Percentiles rank a stretch among this genome's conserved stretches.
phyloP scores from a whole-genome alignment of 2,113 vertebrate genomes.

The Microcebus jonahi region DNA sequence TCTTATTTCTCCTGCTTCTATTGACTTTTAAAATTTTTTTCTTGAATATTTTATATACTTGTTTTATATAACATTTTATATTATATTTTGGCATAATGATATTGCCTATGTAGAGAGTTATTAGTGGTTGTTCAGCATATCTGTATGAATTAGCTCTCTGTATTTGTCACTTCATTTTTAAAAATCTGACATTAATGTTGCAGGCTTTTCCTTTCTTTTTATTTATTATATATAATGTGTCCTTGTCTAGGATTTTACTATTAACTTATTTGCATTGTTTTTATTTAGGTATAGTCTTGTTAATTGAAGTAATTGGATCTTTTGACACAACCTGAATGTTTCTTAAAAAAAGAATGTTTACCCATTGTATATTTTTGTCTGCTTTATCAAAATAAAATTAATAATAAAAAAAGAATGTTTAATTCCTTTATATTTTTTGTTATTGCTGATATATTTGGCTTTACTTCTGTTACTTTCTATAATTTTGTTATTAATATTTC shows the following conservation, averaged over 20 bases:
- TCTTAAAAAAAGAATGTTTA: neutral
- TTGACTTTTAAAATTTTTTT: neutral
- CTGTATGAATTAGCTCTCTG: neutral
- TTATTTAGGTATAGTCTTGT: neutral
- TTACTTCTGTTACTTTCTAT: neutral
- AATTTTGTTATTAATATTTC: conserved; percentile 4
- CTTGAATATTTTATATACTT: neutral
- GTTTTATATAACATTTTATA: neutral
- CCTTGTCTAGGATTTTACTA: neutral
- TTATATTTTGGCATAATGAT: neutral
- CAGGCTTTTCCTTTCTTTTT: neutral
- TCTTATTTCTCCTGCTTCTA: neutral
- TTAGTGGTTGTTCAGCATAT: neutral
- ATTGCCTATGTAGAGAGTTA: neutral
- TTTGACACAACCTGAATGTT: neutral
- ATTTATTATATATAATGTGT: neutral
- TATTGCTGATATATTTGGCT: neutral
- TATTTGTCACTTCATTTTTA: neutral
- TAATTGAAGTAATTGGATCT: neutral
- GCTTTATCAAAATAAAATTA: too few relatives aligned
- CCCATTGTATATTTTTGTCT: too few relatives aligned
- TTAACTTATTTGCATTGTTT: neutral
- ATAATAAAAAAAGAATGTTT: neutral
- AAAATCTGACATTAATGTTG: neutral
- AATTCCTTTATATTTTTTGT: neutral